Percentiles rank a stretch among this genome's conserved stretches.
phyloP scores from a whole-genome alignment of 2,113 vertebrate genomes.

The Macheiramphus alcinus region DNA sequence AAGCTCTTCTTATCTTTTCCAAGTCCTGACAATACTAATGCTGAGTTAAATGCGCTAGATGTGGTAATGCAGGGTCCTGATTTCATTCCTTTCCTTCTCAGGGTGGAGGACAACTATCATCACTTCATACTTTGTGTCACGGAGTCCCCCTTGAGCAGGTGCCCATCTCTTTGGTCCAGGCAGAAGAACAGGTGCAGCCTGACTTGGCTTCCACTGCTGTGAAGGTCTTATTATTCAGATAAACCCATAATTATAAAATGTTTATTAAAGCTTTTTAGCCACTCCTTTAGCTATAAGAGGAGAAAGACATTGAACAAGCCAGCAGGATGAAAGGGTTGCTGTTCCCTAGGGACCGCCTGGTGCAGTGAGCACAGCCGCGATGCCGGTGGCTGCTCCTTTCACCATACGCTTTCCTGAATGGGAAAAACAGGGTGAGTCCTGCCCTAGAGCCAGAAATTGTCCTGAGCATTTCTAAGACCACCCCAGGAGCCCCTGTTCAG shows the following conservation, averaged over 20 bases:
- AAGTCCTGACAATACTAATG: background rate
- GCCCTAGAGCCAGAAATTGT: background rate
- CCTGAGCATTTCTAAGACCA: background rate
- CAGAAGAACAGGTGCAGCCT: background rate
- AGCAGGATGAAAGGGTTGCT: background rate
- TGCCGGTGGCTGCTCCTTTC: background rate
- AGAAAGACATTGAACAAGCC: background rate
- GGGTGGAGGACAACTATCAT: background rate
- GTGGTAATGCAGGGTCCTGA: background rate
- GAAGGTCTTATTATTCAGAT: background rate
- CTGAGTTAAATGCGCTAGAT: background rate
- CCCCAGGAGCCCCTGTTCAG: background rate
- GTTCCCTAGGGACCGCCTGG: background rate
- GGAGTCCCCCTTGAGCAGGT: background rate
- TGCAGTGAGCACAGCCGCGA: background rate
- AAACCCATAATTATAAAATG: background rate
- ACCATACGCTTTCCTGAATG: fast-evolving
- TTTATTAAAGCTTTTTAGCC: background rate
- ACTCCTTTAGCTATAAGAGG: background rate
- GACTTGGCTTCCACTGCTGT: background rate
- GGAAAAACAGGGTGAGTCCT: background rate
- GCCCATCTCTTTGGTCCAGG: background rate
- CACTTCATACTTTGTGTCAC: background rate
- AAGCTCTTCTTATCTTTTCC: background rate
- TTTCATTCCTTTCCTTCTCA: background rate